These are phyloP conservation scores for Philopotamus ludificatus DNA, from an alignment of 1,140 invertebrate genomes.

Conservation along the genomic window DNA sequence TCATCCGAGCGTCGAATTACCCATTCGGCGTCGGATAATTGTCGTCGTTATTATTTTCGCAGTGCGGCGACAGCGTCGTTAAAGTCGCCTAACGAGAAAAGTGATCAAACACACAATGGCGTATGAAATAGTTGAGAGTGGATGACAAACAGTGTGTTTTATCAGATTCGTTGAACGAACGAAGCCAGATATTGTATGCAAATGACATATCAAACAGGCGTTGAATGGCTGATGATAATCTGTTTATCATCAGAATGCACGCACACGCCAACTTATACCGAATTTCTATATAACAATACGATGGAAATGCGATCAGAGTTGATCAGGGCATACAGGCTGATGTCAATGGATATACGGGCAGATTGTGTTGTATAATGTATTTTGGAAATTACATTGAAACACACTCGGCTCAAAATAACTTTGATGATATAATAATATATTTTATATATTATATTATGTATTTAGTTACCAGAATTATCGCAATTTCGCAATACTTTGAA, in stretches of 20 bases:
- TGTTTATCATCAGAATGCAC: conserved; percentile 17
- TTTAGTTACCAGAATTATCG: too few species aligned
- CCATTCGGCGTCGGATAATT: too few species aligned
- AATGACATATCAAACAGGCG: conserved; percentile 11
- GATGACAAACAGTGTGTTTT: background rate
- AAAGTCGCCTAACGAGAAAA: background rate
- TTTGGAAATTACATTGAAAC: too few species aligned
- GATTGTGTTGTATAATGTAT: too few species aligned
- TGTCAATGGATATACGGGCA: too few species aligned
- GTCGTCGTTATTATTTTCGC: too few species aligned
- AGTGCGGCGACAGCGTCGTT: too few species aligned
- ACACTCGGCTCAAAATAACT: too few species aligned
- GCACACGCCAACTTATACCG: background rate
- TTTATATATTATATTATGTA: too few species aligned
- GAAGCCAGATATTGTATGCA: conserved; percentile 12
- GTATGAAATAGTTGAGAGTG: background rate
- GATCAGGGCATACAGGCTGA: background rate
- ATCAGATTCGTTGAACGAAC: background rate
- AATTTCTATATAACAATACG: background rate
- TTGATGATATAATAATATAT: too few species aligned
- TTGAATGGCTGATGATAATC: conserved; percentile 10
- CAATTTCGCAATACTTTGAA: too few species aligned
- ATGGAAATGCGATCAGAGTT: background rate
- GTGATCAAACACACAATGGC: background rate
- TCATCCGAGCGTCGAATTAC: too few species aligned